phyloP scores from a whole-genome alignment of 2,888 invertebrate genomes.

The Cheilosia urbana region DNA sequence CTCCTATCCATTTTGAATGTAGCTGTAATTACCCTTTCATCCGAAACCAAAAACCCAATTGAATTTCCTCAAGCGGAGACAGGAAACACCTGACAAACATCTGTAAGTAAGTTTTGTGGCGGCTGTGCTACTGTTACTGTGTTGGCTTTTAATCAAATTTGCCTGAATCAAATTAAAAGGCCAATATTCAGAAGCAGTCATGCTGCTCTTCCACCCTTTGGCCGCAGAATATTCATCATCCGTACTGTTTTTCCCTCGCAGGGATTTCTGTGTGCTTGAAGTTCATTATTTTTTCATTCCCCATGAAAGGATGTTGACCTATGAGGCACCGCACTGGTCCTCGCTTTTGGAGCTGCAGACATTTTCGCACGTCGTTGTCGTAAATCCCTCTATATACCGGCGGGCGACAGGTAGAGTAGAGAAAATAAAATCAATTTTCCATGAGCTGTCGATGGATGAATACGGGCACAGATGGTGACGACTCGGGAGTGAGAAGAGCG shows the following conservation, averaged over 20 bases:
- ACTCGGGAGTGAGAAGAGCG: neutral
- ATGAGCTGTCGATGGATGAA: conserved; percentile 52
- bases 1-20: conserved; percentile 36
- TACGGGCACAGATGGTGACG: conserved; percentile 17
- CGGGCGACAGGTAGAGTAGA: conserved; percentile 40
- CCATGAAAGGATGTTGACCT: conserved; percentile 62
- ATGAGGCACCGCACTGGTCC: neutral
- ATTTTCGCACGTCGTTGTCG: conserved; percentile 60
- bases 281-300: conserved; percentile 64
- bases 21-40: conserved; percentile 38
- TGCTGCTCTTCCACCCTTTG: neutral
- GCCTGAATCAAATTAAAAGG: conserved; percentile 70
- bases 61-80: conserved; percentile 46
- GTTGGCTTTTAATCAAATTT: conserved; percentile 73
- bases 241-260: conserved; percentile 12
- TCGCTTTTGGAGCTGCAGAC: conserved; percentile 26
- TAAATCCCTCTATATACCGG: conserved; percentile 46
- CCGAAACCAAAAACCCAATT: conserved; percentile 53
- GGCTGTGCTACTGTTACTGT: conserved; percentile 39
- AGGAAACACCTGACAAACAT: conserved; percentile 71
- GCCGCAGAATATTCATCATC: conserved; percentile 33
- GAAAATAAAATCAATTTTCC: conserved; percentile 49
- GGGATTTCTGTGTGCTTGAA: conserved; percentile 6
- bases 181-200: conserved; percentile 46
- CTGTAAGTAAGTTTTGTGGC: conserved; percentile 60